phyloP scores from a whole-genome alignment of 1,140 invertebrate genomes.

The Trichomalopsis sarcophagae region DNA sequence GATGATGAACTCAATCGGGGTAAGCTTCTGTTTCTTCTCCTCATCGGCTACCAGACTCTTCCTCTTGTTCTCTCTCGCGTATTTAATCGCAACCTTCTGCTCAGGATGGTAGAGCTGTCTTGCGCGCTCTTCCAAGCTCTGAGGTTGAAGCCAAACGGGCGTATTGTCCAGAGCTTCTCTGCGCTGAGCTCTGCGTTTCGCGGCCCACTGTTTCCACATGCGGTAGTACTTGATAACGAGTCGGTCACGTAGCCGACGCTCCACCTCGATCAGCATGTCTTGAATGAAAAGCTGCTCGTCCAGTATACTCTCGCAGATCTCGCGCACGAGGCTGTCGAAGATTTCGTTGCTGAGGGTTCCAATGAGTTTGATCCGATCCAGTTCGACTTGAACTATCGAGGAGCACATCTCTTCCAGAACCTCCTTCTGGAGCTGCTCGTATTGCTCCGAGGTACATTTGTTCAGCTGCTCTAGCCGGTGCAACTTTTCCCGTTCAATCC shows the following conservation, averaged over 20 bases:
- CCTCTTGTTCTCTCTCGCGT: slow-evolving; percentile 66
- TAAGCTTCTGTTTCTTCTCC: not conserved
- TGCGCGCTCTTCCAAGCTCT: slow-evolving; percentile 75
- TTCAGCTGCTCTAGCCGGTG: not conserved
- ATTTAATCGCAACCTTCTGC: slow-evolving; percentile 72
- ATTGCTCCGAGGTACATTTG: not conserved
- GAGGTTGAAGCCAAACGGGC: slow-evolving; percentile 78
- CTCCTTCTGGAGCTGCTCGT: slow-evolving; percentile 52
- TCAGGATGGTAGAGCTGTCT: slow-evolving; percentile 71
- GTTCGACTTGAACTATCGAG: slow-evolving; percentile 69
- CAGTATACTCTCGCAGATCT: slow-evolving; percentile 58
- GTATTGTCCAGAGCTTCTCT: slow-evolving; percentile 76
- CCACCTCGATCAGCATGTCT: slow-evolving; percentile 60
- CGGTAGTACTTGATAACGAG: slow-evolving; percentile 73
- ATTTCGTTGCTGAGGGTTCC: slow-evolving; percentile 57
- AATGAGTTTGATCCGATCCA: slow-evolving; percentile 54
- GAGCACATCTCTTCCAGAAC: slow-evolving; percentile 68
- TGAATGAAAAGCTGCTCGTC: slow-evolving; percentile 60
- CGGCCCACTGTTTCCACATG: slow-evolving; percentile 69
- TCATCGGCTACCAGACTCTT: slow-evolving; percentile 28
- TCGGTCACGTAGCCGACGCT: slow-evolving; percentile 54
- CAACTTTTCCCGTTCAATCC: not conserved
- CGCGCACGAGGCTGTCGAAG: slow-evolving; percentile 64
- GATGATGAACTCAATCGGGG: slow-evolving; percentile 63
- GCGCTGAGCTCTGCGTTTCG: slow-evolving; percentile 66